Evolutionary conservation across 2,888 invertebrate species (phyloP), one percentile per base, ranked within the genome.

Genomic region (Leptopilina syphax): DNA sequence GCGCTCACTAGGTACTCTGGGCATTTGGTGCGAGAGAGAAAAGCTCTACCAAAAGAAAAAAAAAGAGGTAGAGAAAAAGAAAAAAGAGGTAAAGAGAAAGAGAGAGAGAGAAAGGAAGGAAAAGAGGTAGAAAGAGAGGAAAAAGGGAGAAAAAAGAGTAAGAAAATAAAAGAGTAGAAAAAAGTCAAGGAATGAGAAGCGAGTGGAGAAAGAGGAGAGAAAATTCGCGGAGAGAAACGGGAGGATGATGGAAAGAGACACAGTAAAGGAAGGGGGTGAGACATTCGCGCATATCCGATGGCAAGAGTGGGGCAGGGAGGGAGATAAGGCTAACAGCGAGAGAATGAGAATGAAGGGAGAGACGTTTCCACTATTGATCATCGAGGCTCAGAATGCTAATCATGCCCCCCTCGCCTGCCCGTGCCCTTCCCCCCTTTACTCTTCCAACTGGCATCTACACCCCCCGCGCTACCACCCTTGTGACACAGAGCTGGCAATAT

Each of bases 331-430:
- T 87, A 90, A 89, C 89, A 86, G 89, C 88, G 88, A 89, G 90
- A 89, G 89, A 89, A 90, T 90, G 89, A 89, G 88, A 90, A 90
- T 89, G 90, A 90, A 90, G 91, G 89, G 90, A 88, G 91, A 89
- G 90, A 91, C 91, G 90, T 91, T 91, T 91, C 90, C 90, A 92
- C 91, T 91, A 92, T 92, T 92, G 91, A 91, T 91, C 91, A 92
- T 91, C 91, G 91, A 90, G 91, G 90, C 91, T 90, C 91, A 90
- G 91, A 91, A 91, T 92, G 91, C 91, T 91, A 92, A 91, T 92
- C 91, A 91, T 90, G 88, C 91, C 91, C 90, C 90, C 89, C 90
- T 87, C 86, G 83, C 82, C 81, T 81, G 83, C 81, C 81, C 80
- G 81, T 82, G 77, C 80, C 81, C 78, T 70, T 67, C 79, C 80